These are phyloP conservation scores for Chauna torquata DNA, from an alignment of 2,113 vertebrate genomes.

Conservation along the genomic window DNA sequence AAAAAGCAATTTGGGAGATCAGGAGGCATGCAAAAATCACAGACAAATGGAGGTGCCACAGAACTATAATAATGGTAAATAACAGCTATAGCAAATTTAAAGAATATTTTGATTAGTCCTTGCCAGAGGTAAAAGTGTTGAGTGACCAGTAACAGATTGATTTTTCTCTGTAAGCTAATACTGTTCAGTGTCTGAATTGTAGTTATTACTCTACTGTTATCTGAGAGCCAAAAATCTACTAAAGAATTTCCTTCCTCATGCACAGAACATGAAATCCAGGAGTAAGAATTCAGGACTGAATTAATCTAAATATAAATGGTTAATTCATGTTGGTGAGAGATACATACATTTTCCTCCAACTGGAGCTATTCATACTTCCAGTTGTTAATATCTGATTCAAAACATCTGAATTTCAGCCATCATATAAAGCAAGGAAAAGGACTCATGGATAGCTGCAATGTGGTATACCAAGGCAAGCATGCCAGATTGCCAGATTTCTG, in stretches of 20 bases:
- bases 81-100: background rate
- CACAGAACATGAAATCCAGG: background rate
- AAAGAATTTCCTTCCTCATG: background rate
- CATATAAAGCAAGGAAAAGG: slow-evolving; percentile 19
- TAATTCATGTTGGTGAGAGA: background rate
- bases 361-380: background rate
- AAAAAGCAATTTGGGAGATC: background rate
- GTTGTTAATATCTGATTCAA: background rate
- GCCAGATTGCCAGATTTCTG: slow-evolving; percentile 37
- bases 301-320: background rate
- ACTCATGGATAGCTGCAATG: background rate
- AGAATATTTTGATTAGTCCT: slow-evolving; percentile 3
- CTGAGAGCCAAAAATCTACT: background rate
- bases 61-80: background rate
- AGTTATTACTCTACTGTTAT: background rate
- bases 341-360: background rate
- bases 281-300: background rate
- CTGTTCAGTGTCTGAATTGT: background rate
- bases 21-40: slow-evolving; percentile 11
- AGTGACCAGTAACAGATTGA: background rate
- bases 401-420: slow-evolving; percentile 37
- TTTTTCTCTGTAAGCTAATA: slow-evolving; percentile 9
- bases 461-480: background rate
- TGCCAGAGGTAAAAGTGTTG: background rate
- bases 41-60: background rate